Evolutionary conservation across 2,113 vertebrate genomes (phyloP), one percentile per base, ranked within the genome.

Genomic region (Solea solea): DNA sequence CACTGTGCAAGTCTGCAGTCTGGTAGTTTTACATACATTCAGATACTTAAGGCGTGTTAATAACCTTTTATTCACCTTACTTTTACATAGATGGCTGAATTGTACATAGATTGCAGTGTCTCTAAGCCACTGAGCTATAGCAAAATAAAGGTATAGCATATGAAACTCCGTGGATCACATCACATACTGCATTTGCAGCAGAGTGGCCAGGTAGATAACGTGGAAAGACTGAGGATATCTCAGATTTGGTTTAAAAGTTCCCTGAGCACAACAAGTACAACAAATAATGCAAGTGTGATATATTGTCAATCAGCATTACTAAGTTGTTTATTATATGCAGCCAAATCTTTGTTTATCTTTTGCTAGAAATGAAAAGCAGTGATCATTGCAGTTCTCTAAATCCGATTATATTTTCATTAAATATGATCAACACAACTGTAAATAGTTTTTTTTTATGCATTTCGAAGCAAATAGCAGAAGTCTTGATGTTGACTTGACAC

Each of bases 391-490:
- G 45, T 4, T 48, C 45, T 48, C 1, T 48, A 4, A 59, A 16
- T 5, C 4, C 9, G 7, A 15, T 40, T 13, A 12, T 40, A 12
- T 10, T 16, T 6, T 59, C 9, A 56, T 51, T 25, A 13, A 54
- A 9, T 57, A 2, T 48, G 5, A 54, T 57, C 12, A 65, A 28
- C 48, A 28, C 34, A 12, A 46, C 27, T 41, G 12, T 12, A 16
- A 45, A 52, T 21, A 13, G 41, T 65, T 68, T 6, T 44, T 44
- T 3, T 45, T 8, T 79, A 14, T 62, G 64, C 39, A 13, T 72
- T 28, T 81, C 42, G 9, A 9, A 55, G 62, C 59, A 53, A 69
- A 74, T 54, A 67, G 28, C 51, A 14, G 39, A 68, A 54, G 62
- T 39, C 67, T 8, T 63, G 15, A 66, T 15, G 59, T 67, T 2